Percentiles rank a stretch among this genome's conserved stretches.
These are phyloP conservation scores for Menidia menidia DNA, from an alignment of 2,797 vertebrate species.

Conservation along the genomic window DNA sequence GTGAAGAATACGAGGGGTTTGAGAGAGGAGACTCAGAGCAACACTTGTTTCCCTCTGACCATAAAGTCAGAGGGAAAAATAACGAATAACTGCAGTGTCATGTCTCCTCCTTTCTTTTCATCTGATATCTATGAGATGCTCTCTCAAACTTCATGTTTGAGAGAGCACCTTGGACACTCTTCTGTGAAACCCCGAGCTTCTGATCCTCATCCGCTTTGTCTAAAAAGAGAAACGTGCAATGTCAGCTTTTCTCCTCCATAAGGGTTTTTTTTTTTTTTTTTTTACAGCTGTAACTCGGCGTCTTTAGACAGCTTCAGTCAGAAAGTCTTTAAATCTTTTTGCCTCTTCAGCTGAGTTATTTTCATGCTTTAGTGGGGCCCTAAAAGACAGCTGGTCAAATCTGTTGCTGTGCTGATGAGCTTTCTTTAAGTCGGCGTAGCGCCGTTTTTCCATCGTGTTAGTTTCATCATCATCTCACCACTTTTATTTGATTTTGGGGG, in stretches of 20 bases:
- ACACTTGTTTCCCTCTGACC: not conserved
- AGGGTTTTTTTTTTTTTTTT: too few relatives aligned
- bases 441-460: not conserved
- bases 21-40: slow-evolving; percentile 1
- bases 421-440: not conserved
- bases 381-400: not conserved
- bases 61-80: not conserved
- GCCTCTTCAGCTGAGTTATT: not conserved
- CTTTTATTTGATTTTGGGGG: not conserved
- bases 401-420: not conserved
- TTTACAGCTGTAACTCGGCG: too few relatives aligned
- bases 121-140: too few relatives aligned
- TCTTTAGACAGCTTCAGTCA: not conserved
- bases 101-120: not conserved
- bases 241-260: too few relatives aligned
- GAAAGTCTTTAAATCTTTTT: not conserved
- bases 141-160: not conserved
- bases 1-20: not conserved
- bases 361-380: not conserved
- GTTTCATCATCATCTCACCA: not conserved
- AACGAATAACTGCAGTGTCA: not conserved
- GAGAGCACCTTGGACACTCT: not conserved
- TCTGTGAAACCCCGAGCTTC: not conserved
- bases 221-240: not conserved
- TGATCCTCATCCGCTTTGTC: not conserved